These are phyloP conservation scores for Rhynchonycteris naso DNA, from an alignment of 2,797 vertebrate species.

Conservation along the genomic window DNA sequence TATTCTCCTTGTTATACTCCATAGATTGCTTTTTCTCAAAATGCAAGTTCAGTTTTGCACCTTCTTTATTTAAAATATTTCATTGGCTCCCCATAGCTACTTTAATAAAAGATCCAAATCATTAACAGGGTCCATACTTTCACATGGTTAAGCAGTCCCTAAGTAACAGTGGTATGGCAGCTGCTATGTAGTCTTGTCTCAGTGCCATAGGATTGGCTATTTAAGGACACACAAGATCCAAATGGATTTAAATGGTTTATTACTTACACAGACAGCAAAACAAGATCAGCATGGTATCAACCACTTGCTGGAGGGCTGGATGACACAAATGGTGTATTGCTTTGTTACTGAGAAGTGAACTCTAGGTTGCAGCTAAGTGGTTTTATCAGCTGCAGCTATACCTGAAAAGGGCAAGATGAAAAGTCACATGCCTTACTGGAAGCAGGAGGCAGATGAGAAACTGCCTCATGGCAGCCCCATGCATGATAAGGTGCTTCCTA, in stretches of 20 bases:
- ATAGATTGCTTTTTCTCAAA: neutral
- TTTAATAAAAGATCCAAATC: constrained; percentile 28
- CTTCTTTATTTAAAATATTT: constrained; percentile 25
- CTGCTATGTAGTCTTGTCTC: constrained; percentile 24
- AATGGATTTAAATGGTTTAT: constrained; percentile 32
- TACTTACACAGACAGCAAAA: constrained; percentile 21
- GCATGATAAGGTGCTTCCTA: neutral
- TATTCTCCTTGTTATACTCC: neutral
- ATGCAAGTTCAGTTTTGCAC: neutral
- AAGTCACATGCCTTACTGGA: neutral
- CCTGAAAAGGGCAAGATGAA: neutral
- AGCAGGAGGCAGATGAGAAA: constrained; percentile 8
- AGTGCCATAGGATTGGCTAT: neutral
- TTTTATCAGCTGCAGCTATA: constrained; percentile 6
- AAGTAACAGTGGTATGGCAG: neutral
- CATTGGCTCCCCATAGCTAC: neutral
- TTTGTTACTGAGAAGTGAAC: constrained; percentile 45
- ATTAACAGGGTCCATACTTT: neutral
- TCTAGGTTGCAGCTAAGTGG: neutral
- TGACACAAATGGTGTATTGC: neutral
- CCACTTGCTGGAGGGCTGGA: neutral
- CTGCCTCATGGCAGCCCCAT: neutral
- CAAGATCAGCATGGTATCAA: neutral
- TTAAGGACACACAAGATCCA: constrained; percentile 5
- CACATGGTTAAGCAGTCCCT: neutral